Evolutionary conservation across 2,113 vertebrate species (phyloP).

Genomic region (Furnarius figulus): DNA sequence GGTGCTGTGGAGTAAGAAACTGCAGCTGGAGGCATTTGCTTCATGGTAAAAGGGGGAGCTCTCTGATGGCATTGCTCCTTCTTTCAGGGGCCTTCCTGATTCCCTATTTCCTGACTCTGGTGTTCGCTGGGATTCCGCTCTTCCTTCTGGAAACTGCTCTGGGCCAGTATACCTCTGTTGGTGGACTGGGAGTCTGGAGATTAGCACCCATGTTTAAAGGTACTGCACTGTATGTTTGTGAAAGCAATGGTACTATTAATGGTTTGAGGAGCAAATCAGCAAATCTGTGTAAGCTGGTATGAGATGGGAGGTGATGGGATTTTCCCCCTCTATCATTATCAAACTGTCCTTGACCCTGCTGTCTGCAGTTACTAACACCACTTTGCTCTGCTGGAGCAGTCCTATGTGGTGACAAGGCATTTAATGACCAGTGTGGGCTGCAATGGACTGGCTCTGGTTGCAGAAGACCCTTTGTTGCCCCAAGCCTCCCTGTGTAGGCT

Average conservation of each 20-base stretch:
- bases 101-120: slow-evolving; percentile 87
- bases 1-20: background rate
- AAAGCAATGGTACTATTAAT: background rate
- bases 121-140: slow-evolving; percentile 91
- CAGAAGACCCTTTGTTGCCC: background rate
- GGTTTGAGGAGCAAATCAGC: background rate
- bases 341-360: background rate
- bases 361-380: background rate
- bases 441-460: background rate
- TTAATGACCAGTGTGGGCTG: background rate
- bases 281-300: background rate
- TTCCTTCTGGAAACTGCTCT: slow-evolving; percentile 89
- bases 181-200: slow-evolving; percentile 89
- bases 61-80: background rate
- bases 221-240: slow-evolving; percentile 30
- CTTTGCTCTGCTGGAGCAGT: background rate
- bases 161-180: slow-evolving; percentile 87
- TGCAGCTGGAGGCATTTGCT: background rate
- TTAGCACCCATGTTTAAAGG: slow-evolving; percentile 94
- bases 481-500: background rate
- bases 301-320: background rate
- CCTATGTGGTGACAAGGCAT: background rate
- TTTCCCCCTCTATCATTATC: background rate
- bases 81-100: slow-evolving; percentile 88
- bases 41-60: background rate